Percentiles rank a stretch among this genome's conserved stretches.
Evolutionary conservation across 2,797 vertebrate species (phyloP).

Genomic region (Mycteria americana): DNA sequence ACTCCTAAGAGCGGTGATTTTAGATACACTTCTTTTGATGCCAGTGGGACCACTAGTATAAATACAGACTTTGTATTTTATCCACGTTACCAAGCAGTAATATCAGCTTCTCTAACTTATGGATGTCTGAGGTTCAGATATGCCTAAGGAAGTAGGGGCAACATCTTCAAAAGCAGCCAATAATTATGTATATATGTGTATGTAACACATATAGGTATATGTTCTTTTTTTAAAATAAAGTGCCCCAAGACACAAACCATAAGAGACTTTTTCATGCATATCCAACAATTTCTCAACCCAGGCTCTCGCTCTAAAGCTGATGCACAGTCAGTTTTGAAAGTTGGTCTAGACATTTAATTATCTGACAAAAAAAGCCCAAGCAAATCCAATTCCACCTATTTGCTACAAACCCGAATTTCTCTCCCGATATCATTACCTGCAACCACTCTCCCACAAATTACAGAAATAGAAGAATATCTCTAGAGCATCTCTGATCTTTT

Average conservation of each 20-base stretch:
- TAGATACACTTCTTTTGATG: background rate
- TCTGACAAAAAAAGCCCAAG: too few species aligned
- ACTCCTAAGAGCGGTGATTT: background rate
- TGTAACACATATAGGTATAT: background rate
- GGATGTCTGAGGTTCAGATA: background rate
- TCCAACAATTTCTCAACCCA: background rate
- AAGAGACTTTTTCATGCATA: background rate
- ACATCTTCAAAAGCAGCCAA: background rate
- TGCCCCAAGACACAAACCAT: background rate
- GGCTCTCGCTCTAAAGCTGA: background rate
- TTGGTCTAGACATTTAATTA: background rate
- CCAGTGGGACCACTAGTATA: background rate
- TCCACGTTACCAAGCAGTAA: background rate
- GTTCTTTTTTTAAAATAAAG: background rate
- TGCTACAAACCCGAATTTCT: background rate
- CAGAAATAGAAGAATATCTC: fast-evolving
- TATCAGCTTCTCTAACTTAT: background rate
- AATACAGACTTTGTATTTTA: background rate
- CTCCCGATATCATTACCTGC: background rate
- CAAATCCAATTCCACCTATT: background rate
- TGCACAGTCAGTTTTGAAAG: background rate
- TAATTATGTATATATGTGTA: background rate
- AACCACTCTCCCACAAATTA: background rate
- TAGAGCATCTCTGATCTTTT: background rate
- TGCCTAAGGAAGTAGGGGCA: background rate